Percentiles rank a stretch among this genome's conserved stretches.
Conservation (phyloP, 2,888 invertebrate species). For the Luperina testacea region DNA sequence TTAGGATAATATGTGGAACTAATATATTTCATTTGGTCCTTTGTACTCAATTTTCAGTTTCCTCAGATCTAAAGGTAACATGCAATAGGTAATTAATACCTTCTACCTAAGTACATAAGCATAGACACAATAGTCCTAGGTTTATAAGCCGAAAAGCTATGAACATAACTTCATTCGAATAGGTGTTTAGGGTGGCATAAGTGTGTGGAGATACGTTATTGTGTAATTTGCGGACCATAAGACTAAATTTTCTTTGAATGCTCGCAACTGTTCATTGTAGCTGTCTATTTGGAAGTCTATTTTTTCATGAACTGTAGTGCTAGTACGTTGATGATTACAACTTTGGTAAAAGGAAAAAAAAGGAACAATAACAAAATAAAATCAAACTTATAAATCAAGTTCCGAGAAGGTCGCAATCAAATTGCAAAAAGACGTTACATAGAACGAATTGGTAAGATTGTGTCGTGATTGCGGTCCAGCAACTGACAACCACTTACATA, state of each 20-base stretch:
- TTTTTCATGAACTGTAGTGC: too few relatives aligned
- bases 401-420: conserved; percentile 51
- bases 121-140: neutral
- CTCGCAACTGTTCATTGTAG: too few relatives aligned
- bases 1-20: neutral
- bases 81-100: neutral
- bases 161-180: neutral
- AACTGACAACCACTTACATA: conserved; percentile 73
- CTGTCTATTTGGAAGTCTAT: neutral
- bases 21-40: neutral
- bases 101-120: neutral
- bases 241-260: neutral
- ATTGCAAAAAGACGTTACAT: conserved; percentile 49
- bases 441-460: conserved; percentile 53
- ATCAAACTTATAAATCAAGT: conserved; percentile 51
- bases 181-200: neutral
- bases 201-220: neutral
- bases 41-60: neutral
- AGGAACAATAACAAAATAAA: conserved; percentile 21
- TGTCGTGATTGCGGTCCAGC: conserved; percentile 56
- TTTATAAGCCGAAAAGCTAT: conserved; percentile 11
- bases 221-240: neutral
- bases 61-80: neutral
- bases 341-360: conserved; percentile 5
- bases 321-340: neutral